Evolutionary conservation across 2,888 invertebrate species (phyloP), one percentile per base, ranked within the genome.

Genomic region (Rhodophaea formosa): DNA sequence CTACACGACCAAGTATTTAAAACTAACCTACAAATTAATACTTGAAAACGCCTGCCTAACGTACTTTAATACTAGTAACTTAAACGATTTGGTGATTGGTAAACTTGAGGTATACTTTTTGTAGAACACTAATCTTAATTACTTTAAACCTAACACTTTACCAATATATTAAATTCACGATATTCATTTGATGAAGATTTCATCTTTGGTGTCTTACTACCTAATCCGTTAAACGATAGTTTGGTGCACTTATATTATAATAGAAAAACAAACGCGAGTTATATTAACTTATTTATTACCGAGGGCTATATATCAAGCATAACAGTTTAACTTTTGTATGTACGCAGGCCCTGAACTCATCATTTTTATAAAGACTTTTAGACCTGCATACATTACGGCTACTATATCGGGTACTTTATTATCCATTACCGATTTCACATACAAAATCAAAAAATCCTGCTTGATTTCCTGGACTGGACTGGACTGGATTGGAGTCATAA

Each of bases 81-180:
- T 82, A 82, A 79, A 74, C 72, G 77, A 82, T 91, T 91, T 90
- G 89, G 90, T 90, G 90, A 87, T 72, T 86, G 89, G 90, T 90
- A 90, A 91, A 84, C 89, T 82, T 90, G 90, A 91, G 90, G 90
- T 91, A 90, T 86, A 81, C 73, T 79, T 82, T 81, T 76, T 74
- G 75, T 72, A 71, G 68, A 68, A 70, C 66, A 71, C 61, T 69
- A 69, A 66, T 65, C 72, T 71, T 72, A 58, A 67, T 68, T 70
- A 61, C 59, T 68, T 66, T 68, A 63, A 64, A 62, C 60, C 67
- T 70, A 70, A 70, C 64, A 67, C 67, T 60, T 71, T 72, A 74
- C 73, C 73, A 80, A 82, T 83, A 84, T 80, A 82, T 82, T 84
- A 68, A 75, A 76, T 79, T 80, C 77, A 78, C 77, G 84, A 80